Evolutionary conservation across 2,888 invertebrate genomes (phyloP), one percentile per base, ranked within the genome.

Genomic region (Oscheius sp.): DNA sequence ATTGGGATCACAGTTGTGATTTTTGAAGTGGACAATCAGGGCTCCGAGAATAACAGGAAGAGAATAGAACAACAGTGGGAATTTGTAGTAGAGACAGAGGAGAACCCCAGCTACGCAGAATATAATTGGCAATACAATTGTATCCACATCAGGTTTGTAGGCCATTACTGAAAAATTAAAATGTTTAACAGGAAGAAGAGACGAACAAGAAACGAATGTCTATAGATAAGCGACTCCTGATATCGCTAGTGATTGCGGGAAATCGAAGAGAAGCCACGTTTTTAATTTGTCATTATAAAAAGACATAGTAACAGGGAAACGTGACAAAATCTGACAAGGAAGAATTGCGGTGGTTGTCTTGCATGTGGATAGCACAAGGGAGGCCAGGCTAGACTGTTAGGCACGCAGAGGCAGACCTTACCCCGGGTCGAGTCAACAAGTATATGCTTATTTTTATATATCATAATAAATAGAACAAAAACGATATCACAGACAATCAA

Each of bases 91-190:
- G 70, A 70, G 49, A 21, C 21, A 70, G 41, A 35, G 43, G 27
- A 70, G 46, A 23, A 46, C 2, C 35, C 58, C 61, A 21, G 59
- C 43, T 13, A 29, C 21, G 18, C 16, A 55, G 13, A 69, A 55
- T 6, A 69, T 18, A 35, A 69, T 45, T 18, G 69, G 69, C 1
- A 69, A 43, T 3, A 21, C 69, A 41, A 69, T 49, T 49, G 66
- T 66, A 49, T 66, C 66, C 29, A 66, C 2, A 27, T 66, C 66
- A 18, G 66, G 66, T 27, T 52, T 66, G 27, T 52, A 66, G 16
- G 49, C 66, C 66, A 66, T 66, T n/a, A 18, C 61, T 61, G 43
- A 61, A 61, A 43, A 43, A 21, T 41, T 18, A 55, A 23, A 6
- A 25, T 23, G 6, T 21, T n/a, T 18, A 23, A 18, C 12, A 6